phyloP scores from a whole-genome alignment of 2,797 vertebrate genomes.

The Leptatherina wallacei region DNA sequence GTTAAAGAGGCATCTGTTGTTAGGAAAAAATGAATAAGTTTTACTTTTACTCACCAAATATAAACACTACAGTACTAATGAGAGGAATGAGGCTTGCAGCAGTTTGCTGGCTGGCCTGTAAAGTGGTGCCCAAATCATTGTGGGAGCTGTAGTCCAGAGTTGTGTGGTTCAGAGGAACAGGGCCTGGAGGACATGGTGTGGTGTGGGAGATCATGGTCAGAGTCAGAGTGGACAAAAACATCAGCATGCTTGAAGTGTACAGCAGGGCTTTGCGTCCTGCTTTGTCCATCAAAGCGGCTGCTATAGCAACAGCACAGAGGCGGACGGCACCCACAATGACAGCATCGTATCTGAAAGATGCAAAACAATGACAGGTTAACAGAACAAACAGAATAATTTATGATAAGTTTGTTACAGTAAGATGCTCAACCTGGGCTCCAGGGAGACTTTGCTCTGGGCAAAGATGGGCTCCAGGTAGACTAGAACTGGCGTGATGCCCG shows the following conservation, averaged over 20 bases:
- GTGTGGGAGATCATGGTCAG: constrained; percentile 85
- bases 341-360: constrained; percentile 68
- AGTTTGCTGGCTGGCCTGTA: constrained; percentile 44
- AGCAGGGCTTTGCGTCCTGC: constrained; percentile 82
- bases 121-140: background rate
- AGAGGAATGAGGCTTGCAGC: constrained; percentile 85
- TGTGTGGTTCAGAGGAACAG: constrained; percentile 59
- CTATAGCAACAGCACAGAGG: constrained; percentile 75
- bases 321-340: constrained; percentile 78
- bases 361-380: background rate
- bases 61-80: constrained; percentile 90
- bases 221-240: constrained; percentile 86
- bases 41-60: constrained; percentile 85
- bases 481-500: constrained; percentile 89
- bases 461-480: constrained; percentile 83
- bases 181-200: constrained; percentile 39
- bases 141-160: constrained; percentile 27
- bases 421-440: constrained; percentile 55
- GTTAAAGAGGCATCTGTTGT: background rate
- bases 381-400: background rate
- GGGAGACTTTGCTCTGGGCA: constrained; percentile 57
- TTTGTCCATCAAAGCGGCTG: constrained; percentile 83
- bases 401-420: background rate
- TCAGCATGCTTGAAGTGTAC: constrained; percentile 84
- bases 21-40: background rate